Percentiles rank a stretch among this genome's conserved stretches.
phyloP scores from a whole-genome alignment of 2,888 invertebrate genomes.

The Melanophora roralis region DNA sequence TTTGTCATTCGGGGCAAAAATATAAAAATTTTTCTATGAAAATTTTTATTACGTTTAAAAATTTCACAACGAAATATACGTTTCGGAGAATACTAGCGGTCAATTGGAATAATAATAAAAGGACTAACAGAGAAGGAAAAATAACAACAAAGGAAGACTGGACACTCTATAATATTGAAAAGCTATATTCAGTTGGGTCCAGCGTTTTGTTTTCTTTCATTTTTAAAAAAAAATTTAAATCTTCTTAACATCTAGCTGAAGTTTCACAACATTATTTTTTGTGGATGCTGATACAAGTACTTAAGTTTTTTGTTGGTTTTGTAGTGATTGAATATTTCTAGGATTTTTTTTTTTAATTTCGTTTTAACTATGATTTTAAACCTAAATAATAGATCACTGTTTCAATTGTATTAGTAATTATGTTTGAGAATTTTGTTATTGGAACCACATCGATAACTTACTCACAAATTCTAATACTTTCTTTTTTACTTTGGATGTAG shows the following conservation, averaged over 20 bases:
- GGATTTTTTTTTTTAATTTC: not conserved
- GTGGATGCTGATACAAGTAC: not conserved
- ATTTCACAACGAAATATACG: no score
- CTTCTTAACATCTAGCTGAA: not conserved
- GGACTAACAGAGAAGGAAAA: no score
- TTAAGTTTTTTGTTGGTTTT: not conserved
- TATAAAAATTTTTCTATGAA: no score
- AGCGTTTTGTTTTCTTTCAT: not conserved
- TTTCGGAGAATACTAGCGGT: no score
- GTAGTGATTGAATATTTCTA: not conserved
- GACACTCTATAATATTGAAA: no score
- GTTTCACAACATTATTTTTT: not conserved
- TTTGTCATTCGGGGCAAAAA: no score
- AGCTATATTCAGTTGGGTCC: no score
- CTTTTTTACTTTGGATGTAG: not conserved
- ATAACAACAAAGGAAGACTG: no score
- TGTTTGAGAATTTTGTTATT: not conserved
- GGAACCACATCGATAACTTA: not conserved
- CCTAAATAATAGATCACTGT: not conserved
- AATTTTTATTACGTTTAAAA: no score
- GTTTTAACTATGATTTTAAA: not conserved
- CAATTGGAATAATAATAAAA: no score
- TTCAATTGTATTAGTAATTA: not conserved
- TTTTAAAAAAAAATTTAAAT: not conserved
- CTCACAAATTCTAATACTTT: not conserved